Evolutionary conservation across 2,888 invertebrate genomes (phyloP).

Genomic region (Thysanoteuthis rhombus): DNA sequence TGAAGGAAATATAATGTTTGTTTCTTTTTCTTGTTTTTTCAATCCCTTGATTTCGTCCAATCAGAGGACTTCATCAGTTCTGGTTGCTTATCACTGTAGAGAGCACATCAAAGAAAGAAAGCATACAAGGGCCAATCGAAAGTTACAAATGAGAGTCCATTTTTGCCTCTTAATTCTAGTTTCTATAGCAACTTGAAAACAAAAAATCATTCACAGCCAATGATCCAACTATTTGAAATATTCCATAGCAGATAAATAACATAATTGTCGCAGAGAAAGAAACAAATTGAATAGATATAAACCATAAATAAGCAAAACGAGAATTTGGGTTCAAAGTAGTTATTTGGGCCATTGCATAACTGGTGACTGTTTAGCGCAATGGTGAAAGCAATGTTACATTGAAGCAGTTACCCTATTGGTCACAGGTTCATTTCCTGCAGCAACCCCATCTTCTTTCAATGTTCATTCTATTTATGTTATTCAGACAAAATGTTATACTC

Average conservation of each 20-base stretch:
- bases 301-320: no score
- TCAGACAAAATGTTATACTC: no score
- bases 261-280: no score
- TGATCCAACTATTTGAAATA: background rate
- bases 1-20: background rate
- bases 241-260: background rate
- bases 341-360: no score
- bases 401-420: no score
- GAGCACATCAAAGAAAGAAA: background rate
- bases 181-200: background rate
- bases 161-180: background rate
- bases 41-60: background rate
- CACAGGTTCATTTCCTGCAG: no score
- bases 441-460: no score
- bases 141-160: background rate
- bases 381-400: no score
- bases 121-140: background rate
- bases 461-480: no score
- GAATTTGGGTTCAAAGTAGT: no score
- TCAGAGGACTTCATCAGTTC: background rate
- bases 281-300: no score
- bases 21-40: background rate
- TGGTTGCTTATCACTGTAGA: background rate
- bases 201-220: background rate
- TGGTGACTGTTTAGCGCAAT: no score